Conservation (phyloP, 2,113 vertebrate species). For the Rostratula benghalensis region DNA sequence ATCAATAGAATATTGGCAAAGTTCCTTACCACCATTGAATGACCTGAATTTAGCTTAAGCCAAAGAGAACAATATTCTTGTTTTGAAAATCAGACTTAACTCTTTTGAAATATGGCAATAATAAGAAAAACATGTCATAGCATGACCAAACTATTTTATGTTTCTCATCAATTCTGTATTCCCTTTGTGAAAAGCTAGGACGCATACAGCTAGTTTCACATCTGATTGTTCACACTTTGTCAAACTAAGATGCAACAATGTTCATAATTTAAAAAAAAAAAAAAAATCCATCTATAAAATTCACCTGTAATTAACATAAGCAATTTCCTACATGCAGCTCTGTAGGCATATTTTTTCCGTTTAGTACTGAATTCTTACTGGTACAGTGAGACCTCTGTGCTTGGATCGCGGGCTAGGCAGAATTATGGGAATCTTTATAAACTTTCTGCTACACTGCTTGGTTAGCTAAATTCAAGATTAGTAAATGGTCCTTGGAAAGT, state of each 20-base stretch:
- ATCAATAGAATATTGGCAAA: background rate
- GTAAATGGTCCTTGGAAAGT: constrained; percentile 27
- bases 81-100: background rate
- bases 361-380: background rate
- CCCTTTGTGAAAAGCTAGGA: background rate
- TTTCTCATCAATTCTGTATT: background rate
- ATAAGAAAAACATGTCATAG: background rate
- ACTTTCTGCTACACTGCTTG: background rate
- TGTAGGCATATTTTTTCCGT: background rate
- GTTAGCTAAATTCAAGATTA: constrained; percentile 35
- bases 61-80: background rate
- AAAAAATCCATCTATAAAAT: background rate
- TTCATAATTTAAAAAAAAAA: background rate
- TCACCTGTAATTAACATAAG: background rate
- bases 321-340: background rate
- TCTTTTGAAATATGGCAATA: background rate
- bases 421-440: constrained; percentile 28
- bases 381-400: constrained; percentile 27
- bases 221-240: background rate
- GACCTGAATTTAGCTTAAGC: background rate
- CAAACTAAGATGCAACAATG: background rate
- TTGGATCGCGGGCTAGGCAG: background rate
- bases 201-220: background rate
- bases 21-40: background rate
- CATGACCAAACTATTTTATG: background rate